A percentile compares a stretch with the other conserved stretches of the same genome.
Evolutionary conservation across 1,140 invertebrate genomes (phyloP).

Genomic region (Parasteatoda tepidariorum): DNA sequence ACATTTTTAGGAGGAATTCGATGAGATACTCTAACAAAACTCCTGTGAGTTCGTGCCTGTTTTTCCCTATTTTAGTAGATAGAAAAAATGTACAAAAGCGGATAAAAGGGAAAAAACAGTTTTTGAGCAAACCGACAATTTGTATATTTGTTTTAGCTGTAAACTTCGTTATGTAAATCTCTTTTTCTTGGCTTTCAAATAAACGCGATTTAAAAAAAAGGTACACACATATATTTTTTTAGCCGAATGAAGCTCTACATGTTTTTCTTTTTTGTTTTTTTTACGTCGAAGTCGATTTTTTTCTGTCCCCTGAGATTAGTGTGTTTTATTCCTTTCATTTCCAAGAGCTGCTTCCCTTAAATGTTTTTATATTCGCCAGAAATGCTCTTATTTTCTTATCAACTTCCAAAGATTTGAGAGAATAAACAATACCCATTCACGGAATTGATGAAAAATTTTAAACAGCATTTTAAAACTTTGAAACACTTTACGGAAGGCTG

Average conservation of each 20-base stretch:
- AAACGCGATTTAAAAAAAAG: conserved; percentile 5
- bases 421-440: background rate
- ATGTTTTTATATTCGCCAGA: background rate
- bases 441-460: background rate
- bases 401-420: background rate
- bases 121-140: conserved; percentile 48
- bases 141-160: conserved; percentile 51
- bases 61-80: conserved; percentile 3
- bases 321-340: conserved; percentile 30
- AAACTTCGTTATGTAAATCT: conserved; percentile 57
- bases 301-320: conserved; percentile 29
- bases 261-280: conserved; percentile 7
- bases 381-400: conserved; percentile 38
- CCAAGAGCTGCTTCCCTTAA: background rate
- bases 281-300: conserved; percentile 1
- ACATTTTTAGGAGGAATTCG: background rate
- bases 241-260: background rate
- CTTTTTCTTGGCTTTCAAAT: conserved; percentile 40
- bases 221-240: background rate
- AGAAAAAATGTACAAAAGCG: conserved; percentile 10
- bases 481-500: too few relatives aligned
- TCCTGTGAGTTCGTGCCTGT: background rate
- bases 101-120: background rate
- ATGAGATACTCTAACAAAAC: background rate
- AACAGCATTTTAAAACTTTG: too few relatives aligned